A percentile compares a stretch with the other conserved stretches of the same genome.
Conservation (phyloP, 2,113 vertebrate species). For the Oncorhynchus gorbuscha region DNA sequence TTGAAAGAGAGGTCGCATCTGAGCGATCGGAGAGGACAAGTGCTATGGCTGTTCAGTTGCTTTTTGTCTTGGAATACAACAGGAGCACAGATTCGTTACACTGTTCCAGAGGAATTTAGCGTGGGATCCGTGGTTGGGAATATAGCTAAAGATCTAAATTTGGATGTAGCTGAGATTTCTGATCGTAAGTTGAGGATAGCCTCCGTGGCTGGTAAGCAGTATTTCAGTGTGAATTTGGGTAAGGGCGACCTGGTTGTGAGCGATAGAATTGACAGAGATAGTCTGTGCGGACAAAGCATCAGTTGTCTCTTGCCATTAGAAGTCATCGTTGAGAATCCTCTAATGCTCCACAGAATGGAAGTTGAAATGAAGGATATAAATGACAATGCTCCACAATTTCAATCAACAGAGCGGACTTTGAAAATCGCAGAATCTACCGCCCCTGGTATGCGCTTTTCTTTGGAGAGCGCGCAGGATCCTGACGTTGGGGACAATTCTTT, state of each 20-base stretch:
- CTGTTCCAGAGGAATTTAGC: slow-evolving; percentile 49
- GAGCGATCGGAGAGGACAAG: no score
- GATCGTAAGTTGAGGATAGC: slow-evolving; percentile 48
- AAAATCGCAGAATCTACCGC: no score
- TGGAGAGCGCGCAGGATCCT: no score
- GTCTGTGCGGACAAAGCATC: slow-evolving; percentile 18
- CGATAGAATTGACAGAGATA: slow-evolving; percentile 18
- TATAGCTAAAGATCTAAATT: slow-evolving; percentile 20
- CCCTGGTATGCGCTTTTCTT: no score
- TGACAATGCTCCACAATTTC: slow-evolving; percentile 66
- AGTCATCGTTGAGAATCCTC: no score
- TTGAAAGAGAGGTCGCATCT: no score
- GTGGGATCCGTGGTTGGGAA: slow-evolving; percentile 48
- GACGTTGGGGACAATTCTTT: no score
- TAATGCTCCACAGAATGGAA: no score
- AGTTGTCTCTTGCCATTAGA: slow-evolving; percentile 2
- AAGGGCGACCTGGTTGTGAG: slow-evolving; percentile 42
- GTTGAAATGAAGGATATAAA: slow-evolving; percentile 65
- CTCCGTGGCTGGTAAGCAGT: slow-evolving; percentile 42
- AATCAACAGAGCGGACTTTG: no score
- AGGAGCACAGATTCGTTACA: slow-evolving; percentile 44
- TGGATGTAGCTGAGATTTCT: no score
- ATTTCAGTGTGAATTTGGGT: slow-evolving; percentile 43
- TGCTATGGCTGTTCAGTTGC: no score
- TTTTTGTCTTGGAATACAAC: no score